Percentiles rank a stretch among this genome's conserved stretches.
These are phyloP conservation scores for Autographa pulchrina DNA, from an alignment of 2,888 invertebrate genomes.

Conservation along the genomic window DNA sequence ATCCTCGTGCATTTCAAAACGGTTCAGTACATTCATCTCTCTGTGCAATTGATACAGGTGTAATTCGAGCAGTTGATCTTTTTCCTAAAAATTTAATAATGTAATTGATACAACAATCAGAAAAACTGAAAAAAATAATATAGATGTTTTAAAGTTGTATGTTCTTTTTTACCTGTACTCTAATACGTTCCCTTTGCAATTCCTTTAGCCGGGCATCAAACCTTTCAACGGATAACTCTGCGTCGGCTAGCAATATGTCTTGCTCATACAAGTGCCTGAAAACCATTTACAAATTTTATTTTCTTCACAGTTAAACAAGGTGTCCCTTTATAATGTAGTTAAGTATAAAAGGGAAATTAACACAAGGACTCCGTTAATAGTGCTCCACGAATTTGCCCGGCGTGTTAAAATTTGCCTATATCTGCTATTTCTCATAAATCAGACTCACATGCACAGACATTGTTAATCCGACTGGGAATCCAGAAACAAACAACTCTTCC, in stretches of 20 bases:
- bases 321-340: no score
- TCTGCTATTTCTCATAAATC: no score
- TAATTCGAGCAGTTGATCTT: constrained; percentile 89
- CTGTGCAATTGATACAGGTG: constrained; percentile 92
- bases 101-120: constrained; percentile 28
- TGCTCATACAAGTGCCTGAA: constrained; percentile 91
- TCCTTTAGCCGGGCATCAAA: constrained; percentile 91
- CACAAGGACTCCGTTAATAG: no score
- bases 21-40: constrained; percentile 93
- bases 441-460: no score
- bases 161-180: constrained; percentile 85
- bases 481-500: no score
- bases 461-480: no score
- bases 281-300: neutral
- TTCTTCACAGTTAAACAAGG: no score
- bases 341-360: no score
- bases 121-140: no score
- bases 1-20: constrained; percentile 93
- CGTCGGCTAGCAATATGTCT: constrained; percentile 89
- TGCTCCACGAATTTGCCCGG: no score
- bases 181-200: constrained; percentile 88
- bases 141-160: no score
- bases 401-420: no score
- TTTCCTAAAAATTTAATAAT: constrained; percentile 73
- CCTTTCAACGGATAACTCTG: constrained; percentile 89